phyloP scores from a whole-genome alignment of 1,140 invertebrate species.

The Acromyrmex charruanus region DNA sequence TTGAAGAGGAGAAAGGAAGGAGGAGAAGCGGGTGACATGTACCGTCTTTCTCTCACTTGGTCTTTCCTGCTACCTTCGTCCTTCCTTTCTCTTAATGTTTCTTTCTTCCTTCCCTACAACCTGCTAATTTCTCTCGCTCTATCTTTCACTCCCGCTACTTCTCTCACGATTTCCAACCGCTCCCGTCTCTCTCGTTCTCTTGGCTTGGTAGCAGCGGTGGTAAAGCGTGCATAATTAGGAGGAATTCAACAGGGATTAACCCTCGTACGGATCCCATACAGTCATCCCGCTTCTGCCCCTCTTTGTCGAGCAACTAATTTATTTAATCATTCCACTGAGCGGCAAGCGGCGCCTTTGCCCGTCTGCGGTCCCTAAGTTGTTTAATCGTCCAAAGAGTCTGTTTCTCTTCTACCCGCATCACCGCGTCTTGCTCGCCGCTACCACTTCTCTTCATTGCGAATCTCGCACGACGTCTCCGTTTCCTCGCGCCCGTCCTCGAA shows the following conservation, averaged over 20 bases:
- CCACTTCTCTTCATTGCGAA: constrained; percentile 58
- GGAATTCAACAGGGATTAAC: constrained; percentile 85
- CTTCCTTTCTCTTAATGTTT: constrained; percentile 27
- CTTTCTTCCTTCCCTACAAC: constrained; percentile 55
- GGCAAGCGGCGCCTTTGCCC: constrained; percentile 81
- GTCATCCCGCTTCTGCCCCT: constrained; percentile 83
- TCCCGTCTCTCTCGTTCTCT: constrained; percentile 27
- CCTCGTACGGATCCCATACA: constrained; percentile 83
- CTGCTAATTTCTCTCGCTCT: constrained; percentile 53
- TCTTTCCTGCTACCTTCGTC: constrained; percentile 7
- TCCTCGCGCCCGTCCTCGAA: constrained; percentile 9
- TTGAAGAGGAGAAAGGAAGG: background rate
- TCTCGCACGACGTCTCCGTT: constrained; percentile 38
- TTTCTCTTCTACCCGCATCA: constrained; percentile 66
- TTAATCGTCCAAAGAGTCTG: constrained; percentile 80
- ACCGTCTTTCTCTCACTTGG: constrained; percentile 40
- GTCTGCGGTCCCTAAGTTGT: constrained; percentile 76
- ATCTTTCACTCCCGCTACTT: constrained; percentile 25
- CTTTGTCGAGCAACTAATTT: constrained; percentile 85
- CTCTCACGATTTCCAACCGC: constrained; percentile 15
- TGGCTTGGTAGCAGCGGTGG: constrained; percentile 80
- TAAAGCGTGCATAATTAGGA: constrained; percentile 86
- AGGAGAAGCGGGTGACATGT: constrained; percentile 20
- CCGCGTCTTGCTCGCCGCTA: constrained; percentile 4
- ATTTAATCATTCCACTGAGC: constrained; percentile 83